Percentiles rank a stretch among this genome's conserved stretches.
Conservation (phyloP, 2,113 vertebrate species). For the Guaruba guarouba region DNA sequence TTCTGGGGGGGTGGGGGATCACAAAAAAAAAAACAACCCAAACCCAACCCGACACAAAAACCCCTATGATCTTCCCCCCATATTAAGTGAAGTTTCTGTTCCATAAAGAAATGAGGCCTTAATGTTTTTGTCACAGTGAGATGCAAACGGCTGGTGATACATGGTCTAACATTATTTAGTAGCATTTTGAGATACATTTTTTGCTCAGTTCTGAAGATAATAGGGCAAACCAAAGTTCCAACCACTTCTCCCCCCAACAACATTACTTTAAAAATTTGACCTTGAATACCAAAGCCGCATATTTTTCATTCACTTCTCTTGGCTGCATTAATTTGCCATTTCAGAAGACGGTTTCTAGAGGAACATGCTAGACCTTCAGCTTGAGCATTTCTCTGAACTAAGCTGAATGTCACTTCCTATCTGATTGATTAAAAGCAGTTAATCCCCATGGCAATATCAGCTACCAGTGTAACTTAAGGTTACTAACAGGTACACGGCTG, state of each 20-base stretch:
- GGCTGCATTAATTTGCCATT: not conserved
- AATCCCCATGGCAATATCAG: rapidly evolving
- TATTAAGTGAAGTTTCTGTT: not conserved
- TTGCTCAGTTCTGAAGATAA: not conserved
- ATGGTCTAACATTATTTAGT: rapidly evolving
- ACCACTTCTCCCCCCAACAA: not conserved
- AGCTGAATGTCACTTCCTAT: not conserved
- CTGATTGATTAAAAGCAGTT: not conserved
- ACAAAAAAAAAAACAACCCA: no score
- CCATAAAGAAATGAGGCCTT: not conserved
- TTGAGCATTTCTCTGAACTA: not conserved
- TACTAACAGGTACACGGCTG: not conserved
- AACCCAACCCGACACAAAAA: no score
- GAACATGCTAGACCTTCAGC: not conserved
- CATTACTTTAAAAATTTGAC: not conserved
- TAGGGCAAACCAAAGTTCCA: not conserved
- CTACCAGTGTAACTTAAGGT: not conserved
- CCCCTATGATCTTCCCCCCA: not conserved
- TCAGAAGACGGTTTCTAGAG: not conserved
- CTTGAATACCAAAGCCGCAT: not conserved
- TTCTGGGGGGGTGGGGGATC: no score
- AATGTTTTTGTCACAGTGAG: rapidly evolving
- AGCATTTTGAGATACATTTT: not conserved
- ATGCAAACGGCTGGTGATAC: not conserved
- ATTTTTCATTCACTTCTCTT: not conserved